Evolutionary conservation across 1,140 invertebrate species (phyloP).

Genomic region (Spodoptera litura): DNA sequence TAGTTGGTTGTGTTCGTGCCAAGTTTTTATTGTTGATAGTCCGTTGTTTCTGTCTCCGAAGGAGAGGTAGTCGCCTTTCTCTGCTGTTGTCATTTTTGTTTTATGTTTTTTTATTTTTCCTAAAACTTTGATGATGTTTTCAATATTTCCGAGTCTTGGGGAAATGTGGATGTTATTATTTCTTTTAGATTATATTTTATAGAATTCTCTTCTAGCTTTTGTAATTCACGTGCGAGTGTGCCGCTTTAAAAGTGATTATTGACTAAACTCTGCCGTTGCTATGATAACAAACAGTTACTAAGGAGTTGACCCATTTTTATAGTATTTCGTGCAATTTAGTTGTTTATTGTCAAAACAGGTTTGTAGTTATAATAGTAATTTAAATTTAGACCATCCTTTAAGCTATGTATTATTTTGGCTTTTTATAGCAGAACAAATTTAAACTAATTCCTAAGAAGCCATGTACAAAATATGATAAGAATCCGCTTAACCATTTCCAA

Average conservation of each 20-base stretch:
- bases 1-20: slow-evolving; percentile 73
- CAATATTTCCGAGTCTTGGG: background rate
- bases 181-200: too few relatives aligned
- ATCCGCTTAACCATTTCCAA: too few relatives aligned
- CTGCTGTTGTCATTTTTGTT: slow-evolving; percentile 54
- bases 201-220: too few relatives aligned
- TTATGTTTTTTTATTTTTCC: background rate
- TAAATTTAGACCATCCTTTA: too few relatives aligned
- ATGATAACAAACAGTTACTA: slow-evolving; percentile 17
- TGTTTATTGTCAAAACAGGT: background rate
- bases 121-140: background rate
- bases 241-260: background rate
- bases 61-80: slow-evolving; percentile 71
- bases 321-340: background rate
- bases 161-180: background rate
- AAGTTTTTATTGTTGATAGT: slow-evolving; percentile 70
- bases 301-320: background rate
- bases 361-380: too few relatives aligned
- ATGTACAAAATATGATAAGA: too few relatives aligned
- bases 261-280: background rate
- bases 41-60: slow-evolving; percentile 72
- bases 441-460: too few relatives aligned
- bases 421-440: too few relatives aligned
- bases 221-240: too few relatives aligned
- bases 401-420: too few relatives aligned